A percentile compares a stretch with the other conserved stretches of the same genome.
phyloP scores from a whole-genome alignment of 2,113 vertebrate species.

The Tetraodon nigroviridis region DNA sequence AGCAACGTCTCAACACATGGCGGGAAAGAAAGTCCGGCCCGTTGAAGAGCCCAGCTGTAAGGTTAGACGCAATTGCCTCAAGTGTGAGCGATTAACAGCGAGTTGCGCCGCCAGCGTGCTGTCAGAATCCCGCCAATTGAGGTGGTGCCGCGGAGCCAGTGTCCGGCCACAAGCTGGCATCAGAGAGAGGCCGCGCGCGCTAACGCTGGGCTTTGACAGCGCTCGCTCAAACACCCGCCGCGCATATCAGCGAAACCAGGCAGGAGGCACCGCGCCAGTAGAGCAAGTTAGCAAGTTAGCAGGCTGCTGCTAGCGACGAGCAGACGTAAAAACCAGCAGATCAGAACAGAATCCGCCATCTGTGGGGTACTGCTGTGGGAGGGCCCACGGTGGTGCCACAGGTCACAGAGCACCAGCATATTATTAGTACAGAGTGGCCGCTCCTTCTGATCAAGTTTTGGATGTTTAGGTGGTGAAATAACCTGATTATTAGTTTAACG shows the following conservation, averaged over 20 bases:
- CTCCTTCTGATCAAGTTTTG: no score
- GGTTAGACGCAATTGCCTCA: slow-evolving; percentile 32
- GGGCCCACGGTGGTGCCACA: no score
- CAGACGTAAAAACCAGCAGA: not conserved
- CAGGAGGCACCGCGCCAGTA: slow-evolving; percentile 27
- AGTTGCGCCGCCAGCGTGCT: slow-evolving; percentile 7
- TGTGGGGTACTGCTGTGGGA: no score
- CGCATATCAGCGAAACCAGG: slow-evolving; percentile 21
- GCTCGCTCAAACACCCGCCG: slow-evolving; percentile 25
- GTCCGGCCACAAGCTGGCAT: slow-evolving; percentile 26
- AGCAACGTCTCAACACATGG: slow-evolving; percentile 11
- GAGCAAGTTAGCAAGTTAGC: not conserved
- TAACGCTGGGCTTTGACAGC: slow-evolving; percentile 39
- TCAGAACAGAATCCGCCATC: no score
- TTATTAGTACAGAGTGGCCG: no score
- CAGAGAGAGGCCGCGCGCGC: slow-evolving; percentile 40
- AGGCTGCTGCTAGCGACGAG: not conserved
- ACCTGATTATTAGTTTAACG: no score
- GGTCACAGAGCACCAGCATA: no score
- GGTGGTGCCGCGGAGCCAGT: slow-evolving; percentile 27
- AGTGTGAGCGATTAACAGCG: slow-evolving; percentile 50
- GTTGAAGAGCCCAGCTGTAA: slow-evolving; percentile 28
- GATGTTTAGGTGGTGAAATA: no score
- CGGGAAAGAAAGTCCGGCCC: slow-evolving; percentile 1
- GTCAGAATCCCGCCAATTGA: slow-evolving; percentile 25